Evolutionary conservation across 2,797 vertebrate genomes (phyloP), one percentile per base, ranked within the genome.

Genomic region (Brotula barbata): DNA sequence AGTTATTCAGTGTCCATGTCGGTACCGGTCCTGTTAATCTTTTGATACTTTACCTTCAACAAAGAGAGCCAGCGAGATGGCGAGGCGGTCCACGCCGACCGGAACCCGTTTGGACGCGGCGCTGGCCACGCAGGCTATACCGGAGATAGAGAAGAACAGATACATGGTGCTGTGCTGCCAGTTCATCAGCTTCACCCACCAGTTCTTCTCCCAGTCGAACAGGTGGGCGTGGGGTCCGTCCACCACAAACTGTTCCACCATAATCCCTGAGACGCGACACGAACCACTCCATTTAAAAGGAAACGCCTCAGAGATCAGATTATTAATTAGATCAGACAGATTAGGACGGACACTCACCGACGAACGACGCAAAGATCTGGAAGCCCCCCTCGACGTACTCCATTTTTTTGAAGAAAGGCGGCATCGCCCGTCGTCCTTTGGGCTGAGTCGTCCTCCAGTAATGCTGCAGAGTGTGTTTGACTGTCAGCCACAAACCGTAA

Each of bases 141-240:
- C 97, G 0, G 91, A 92, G 64, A 95, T 87, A 0, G 92, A 92
- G 0, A 90, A 99, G 90, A 99, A 98, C 17, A 99, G 86, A 77
- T 99, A 99, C 97, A 99, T 99, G 53, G 97, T 98, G 82, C 88
- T 84, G 87, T 99, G 97, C 77, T 99, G 97, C 97, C 97, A 99
- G 85, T 99, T 99, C 96, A 98, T 98, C 56, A 96, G 78, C 83
- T 98, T 97, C 10, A 95, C 89, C 97, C 97, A 99, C 0, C 85
- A 55, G 0, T 6, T 50, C 1, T 41, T 71, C 3, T 84, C 72
- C 0, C 46, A 64, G 0, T 88, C 57, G 53, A 90, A 92, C 22
- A 99, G 93, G 63, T 88, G 89, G 45, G 94, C 77, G 45, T 98
- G 96, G 0, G 97, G 97, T 0, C 97, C 97, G 0, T 96, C 94